A percentile compares a stretch with the other conserved stretches of the same genome.
These are phyloP conservation scores for Ooceraea biroi DNA, from an alignment of 1,140 invertebrate species.

Conservation along the genomic window DNA sequence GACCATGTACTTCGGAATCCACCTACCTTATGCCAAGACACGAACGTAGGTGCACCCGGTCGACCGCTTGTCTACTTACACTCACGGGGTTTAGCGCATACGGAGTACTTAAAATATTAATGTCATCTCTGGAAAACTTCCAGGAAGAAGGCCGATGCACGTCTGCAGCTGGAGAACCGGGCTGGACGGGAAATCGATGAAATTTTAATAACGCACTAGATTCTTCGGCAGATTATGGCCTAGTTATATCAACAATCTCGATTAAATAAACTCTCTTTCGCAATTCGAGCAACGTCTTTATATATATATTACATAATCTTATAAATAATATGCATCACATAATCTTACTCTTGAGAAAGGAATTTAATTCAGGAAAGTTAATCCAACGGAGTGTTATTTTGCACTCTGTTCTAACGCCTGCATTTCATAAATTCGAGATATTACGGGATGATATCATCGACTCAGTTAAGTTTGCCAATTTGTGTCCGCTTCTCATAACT, in stretches of 20 bases:
- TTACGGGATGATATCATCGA: neutral
- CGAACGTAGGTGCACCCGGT: slow-evolving; percentile 38
- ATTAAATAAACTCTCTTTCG: slow-evolving; percentile 11
- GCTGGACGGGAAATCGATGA: slow-evolving; percentile 21
- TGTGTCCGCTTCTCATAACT: neutral
- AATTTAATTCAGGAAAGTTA: no score
- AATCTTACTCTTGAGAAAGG: no score
- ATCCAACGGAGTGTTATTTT: no score
- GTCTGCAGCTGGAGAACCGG: neutral
- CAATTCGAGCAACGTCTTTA: neutral
- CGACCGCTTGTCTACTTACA: neutral
- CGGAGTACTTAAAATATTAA: slow-evolving; percentile 55
- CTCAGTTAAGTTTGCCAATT: neutral
- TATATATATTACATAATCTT: neutral
- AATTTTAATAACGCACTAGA: slow-evolving; percentile 24
- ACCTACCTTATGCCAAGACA: slow-evolving; percentile 9
- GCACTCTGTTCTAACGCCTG: neutral
- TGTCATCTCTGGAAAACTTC: slow-evolving; percentile 38
- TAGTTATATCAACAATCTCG: neutral
- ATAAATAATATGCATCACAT: no score
- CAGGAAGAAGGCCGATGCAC: slow-evolving; percentile 23
- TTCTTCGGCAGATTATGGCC: slow-evolving; percentile 29
- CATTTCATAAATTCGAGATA: neutral
- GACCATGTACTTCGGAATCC: slow-evolving; percentile 43
- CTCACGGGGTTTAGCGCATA: slow-evolving; percentile 2